Percentiles rank a stretch among this genome's conserved stretches.
Evolutionary conservation across 1,140 invertebrate genomes (phyloP).

Genomic region (Caenorhabditis inopinata): DNA sequence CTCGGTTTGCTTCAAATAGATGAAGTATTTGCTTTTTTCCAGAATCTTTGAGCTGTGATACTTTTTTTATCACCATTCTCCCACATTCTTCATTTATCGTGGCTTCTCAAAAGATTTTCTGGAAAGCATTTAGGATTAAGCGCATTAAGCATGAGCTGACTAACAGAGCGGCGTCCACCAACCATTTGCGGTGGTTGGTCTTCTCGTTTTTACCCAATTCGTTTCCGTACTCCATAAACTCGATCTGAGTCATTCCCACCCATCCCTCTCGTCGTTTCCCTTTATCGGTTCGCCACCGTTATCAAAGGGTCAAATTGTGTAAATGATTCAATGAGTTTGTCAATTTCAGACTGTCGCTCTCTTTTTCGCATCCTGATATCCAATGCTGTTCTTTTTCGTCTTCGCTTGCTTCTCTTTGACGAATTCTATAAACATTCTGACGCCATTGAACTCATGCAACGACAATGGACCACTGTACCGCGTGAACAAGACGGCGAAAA

Average conservation of each 20-base stretch:
- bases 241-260: background rate
- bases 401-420: background rate
- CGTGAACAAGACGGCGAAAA: background rate
- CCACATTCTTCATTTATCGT: too few species aligned
- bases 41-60: too few species aligned
- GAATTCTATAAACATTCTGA: background rate
- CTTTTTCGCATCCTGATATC: too few species aligned
- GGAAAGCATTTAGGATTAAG: too few species aligned
- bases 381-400: background rate
- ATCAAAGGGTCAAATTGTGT: background rate
- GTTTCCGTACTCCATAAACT: conserved; percentile 25
- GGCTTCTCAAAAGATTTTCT: too few species aligned
- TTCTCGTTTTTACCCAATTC: background rate
- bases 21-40: too few species aligned
- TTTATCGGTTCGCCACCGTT: background rate
- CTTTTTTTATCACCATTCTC: too few species aligned
- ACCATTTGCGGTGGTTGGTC: background rate
- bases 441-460: background rate
- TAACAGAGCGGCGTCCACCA: background rate
- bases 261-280: background rate
- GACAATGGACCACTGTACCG: background rate
- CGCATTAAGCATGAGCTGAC: background rate
- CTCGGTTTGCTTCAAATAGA: too few species aligned
- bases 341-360: background rate
- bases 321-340: background rate